phyloP scores from a whole-genome alignment of 2,888 invertebrate species.

The Tinea trinotella region DNA sequence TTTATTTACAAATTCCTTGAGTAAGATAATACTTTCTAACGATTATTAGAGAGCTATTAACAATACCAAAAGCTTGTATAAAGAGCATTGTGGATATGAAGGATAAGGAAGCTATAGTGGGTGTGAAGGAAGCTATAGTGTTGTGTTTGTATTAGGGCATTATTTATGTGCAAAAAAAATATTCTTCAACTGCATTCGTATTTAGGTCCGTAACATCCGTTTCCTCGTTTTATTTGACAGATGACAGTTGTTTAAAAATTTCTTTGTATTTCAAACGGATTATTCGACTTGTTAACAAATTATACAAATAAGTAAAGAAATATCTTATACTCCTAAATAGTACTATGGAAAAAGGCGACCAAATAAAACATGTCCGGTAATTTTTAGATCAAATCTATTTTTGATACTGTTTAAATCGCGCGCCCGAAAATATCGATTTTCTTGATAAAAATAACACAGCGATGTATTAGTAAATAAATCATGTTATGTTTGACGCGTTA shows the following conservation, averaged over 20 bases:
- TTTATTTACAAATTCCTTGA: too few species aligned
- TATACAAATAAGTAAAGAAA: background rate
- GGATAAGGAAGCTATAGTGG: too few species aligned
- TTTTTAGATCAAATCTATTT: background rate
- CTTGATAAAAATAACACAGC: conserved; percentile 58
- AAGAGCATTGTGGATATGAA: too few species aligned
- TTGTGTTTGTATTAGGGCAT: too few species aligned
- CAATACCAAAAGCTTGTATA: too few species aligned
- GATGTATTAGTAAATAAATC: conserved; percentile 69
- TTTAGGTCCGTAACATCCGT: too few species aligned
- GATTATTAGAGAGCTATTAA: too few species aligned
- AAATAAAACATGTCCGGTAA: background rate
- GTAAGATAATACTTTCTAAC: too few species aligned
- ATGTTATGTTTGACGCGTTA: background rate
- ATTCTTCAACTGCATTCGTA: too few species aligned
- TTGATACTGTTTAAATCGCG: conserved; percentile 51
- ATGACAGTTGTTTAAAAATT: background rate
- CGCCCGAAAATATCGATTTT: conserved; percentile 69
- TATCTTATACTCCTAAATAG: background rate
- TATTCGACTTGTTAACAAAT: background rate
- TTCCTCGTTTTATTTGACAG: too few species aligned
- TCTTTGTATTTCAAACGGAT: background rate
- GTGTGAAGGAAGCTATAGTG: too few species aligned
- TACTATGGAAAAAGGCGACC: conserved; percentile 1
- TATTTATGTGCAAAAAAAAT: too few species aligned